Base-by-base conservation (phyloP, 2,797 vertebrate species). In the Enteromius viviparus region DNA sequence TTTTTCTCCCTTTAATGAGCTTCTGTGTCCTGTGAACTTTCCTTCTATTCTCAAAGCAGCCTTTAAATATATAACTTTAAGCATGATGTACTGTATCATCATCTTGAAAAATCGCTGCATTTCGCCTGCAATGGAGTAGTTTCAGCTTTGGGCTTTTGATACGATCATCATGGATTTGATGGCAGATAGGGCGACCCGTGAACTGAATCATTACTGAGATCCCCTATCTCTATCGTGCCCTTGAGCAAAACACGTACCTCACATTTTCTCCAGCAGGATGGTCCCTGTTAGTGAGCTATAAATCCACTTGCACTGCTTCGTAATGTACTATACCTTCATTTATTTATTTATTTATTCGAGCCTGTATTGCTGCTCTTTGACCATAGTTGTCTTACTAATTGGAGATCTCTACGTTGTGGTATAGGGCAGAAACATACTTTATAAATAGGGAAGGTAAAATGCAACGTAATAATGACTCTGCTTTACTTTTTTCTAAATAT, bases 151-250 rank as follows among this genome's bases (percentile, higher is more conserved):
- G 78, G 37, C 26, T 42, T 26, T 17, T 71, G 78, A 80, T 80
- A 71, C 19, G 66, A 45, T 80, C 66, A 71, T 60, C 37, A 15
- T 10, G 10, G 23, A 71, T 80, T 80, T 80, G 66, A 80, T 71
- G n/a, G 47, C 78, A 70, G 78, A 71, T 80, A 45, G 21, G 9
- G 32, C 0, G 23, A 71, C 66, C 78, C 34, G 26, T 51, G 64
- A 69, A 68, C 77, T 60, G 26, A 58, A 71, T 79, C 77, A 51
- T 79, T 65, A 53, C 45, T 40, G 23, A 60, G 66, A 71, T 80
- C 19, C 23, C 34, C 78, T n/a, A 70, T 69, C 32, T 17, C 23
- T 80, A 14, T 71, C 47, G 17, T 60, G 66, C 53, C 78, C 66
- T 80, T 80, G 78, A 71, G 78, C 6, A 32, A 42, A 53, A 68